Base-by-base conservation (phyloP, 2,797 vertebrate species). In the Bucorvus abyssinicus region DNA sequence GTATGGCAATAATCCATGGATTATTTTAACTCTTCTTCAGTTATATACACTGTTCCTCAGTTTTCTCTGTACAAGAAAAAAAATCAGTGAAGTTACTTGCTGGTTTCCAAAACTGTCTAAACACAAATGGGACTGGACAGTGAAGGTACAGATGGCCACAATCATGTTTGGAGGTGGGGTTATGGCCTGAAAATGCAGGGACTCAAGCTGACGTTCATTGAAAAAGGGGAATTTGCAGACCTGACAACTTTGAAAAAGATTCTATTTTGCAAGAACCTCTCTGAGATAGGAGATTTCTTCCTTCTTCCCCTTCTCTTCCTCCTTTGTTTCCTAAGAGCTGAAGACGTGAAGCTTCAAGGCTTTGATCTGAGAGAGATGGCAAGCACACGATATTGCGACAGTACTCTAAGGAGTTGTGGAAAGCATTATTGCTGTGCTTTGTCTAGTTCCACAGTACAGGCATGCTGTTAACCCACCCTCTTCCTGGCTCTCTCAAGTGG, bases 391-490 rank as follows among this genome's bases (percentile, higher is more conserved):
- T 36, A 8, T 12, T 15, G 1, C 14, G 42, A 17, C 47, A 47
- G 36, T 56, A n/a, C 42, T 42, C 40, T 19, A 26, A 52, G n/a
- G 17, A 85, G 52, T 12, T 65, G 47, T 3, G 14, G 47, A 45
- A 70, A 50, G 9, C 1, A 0, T 55, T 69, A 36, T 23, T 53
- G 42, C 30, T 47, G 30, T 42, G 29, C 57, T 65, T 60, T 20
- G n/a, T 47, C 22, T 40, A 47, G 47, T 29, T 56, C 40, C 0
- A 0, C 0, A 0, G 7, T 27, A 29, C 60, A 64, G 59, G 21
- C 1, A 1, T 21, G 36, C 23, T 42, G 10, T 27, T 65, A 60
- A 55, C 24, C 23, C 60, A 40, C 23, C 20, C 12, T 44, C 32
- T 30, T 26, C 45, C 23, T 56, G 22, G 30, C 67, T 70, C 27